Base-by-base conservation (phyloP, 2,113 vertebrate species). In the Carassius gibelio region DNA sequence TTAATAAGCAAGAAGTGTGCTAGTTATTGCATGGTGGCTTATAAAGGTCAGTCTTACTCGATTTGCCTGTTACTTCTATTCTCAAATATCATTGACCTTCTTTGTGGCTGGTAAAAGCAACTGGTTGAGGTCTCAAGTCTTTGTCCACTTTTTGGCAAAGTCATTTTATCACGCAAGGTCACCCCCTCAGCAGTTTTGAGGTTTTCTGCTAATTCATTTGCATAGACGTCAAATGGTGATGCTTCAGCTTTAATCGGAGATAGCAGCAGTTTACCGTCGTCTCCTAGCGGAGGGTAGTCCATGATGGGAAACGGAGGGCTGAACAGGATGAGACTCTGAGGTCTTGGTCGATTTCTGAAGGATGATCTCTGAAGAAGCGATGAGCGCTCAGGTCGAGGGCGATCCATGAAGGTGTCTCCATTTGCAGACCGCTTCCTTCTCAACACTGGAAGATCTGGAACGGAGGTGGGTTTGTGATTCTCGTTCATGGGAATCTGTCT, bases 91-190 rank as follows among this genome's bases (percentile, higher is more conserved):
- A 99, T 98, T 0, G 98, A 99, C 85, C 97, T 95, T 89, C 98
- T 94, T 94, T 99, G 98, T 2, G 98, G 98, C 92, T 99, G 98
- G 88, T 99, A 99, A 93, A 99, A 99, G 93, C 98, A 99, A 93
- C 98, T 99, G 84, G 97, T 98, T 0, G 98, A 99, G 3, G 98
- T 99, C 91, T 99, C 98, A 83, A 99, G 94, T 92, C 97, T 97
- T 94, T 99, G 98, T 78, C 98, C 98, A 0, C 97, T 99, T 92
- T 99, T 99, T 82, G 98, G 98, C 91, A 99, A 97, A 82, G 97
- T 98, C 98, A 99, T 98, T 95, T 98, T 99, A 92, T 95, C 97
- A 86, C 97, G 91, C 91, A 98, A 94, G 0, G 91, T 92, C 69
- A 97, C 95, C 78, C 95, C 96, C 64, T 98, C 97, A 0, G 95